Evolutionary conservation across 2,113 vertebrate genomes (phyloP).

Genomic region (Heteronetta atricapilla): DNA sequence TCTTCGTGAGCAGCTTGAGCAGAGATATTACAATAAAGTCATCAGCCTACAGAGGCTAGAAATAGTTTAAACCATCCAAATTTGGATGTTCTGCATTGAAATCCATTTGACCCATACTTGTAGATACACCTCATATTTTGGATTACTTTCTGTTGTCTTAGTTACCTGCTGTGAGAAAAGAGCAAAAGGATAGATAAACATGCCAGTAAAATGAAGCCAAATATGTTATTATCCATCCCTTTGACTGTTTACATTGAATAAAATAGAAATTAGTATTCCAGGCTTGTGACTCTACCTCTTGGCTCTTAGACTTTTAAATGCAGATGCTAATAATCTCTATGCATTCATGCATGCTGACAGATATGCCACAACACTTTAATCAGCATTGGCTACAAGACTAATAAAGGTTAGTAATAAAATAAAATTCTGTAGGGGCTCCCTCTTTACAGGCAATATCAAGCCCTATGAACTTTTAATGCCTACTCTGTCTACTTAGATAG

Average conservation of each 20-base stretch:
- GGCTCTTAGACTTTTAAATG: slow-evolving; percentile 72
- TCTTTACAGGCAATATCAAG: slow-evolving; percentile 75
- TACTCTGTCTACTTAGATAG: slow-evolving; percentile 76
- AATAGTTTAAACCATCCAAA: background rate
- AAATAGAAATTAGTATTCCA: slow-evolving; percentile 70
- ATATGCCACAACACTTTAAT: slow-evolving; percentile 72
- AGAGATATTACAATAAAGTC: background rate
- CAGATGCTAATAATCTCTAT: slow-evolving; percentile 74
- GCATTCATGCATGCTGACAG: slow-evolving; percentile 69
- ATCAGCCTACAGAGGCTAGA: background rate
- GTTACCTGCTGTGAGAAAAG: background rate
- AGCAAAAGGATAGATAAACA: slow-evolving; percentile 48
- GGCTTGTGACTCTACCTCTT: slow-evolving; percentile 60
- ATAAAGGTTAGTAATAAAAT: slow-evolving; percentile 78
- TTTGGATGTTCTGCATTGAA: background rate
- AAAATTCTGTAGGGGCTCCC: slow-evolving; percentile 70
- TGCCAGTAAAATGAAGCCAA: slow-evolving; percentile 24
- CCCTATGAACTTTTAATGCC: slow-evolving; percentile 78
- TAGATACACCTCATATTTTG: background rate
- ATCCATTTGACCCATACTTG: background rate
- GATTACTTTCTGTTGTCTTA: slow-evolving; percentile 30
- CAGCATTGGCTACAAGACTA: slow-evolving; percentile 70
- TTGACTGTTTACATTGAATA: slow-evolving; percentile 1
- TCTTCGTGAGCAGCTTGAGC: background rate
- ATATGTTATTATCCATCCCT: background rate